phyloP scores from a whole-genome alignment of 2,797 vertebrate genomes.

The Percopsis omiscomaycus region DNA sequence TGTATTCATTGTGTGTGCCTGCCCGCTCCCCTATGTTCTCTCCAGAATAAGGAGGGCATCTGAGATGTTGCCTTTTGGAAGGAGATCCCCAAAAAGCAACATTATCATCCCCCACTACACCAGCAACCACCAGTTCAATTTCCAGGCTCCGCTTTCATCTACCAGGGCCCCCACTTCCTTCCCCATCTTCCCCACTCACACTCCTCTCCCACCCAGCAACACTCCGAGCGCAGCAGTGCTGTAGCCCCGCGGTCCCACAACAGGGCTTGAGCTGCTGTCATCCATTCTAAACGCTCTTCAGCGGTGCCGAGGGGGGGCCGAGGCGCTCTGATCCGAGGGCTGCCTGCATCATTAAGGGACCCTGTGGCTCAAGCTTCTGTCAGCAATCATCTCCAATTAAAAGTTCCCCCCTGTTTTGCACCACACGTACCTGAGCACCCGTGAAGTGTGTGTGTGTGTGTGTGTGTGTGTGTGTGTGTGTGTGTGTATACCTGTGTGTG shows the following conservation, averaged over 20 bases:
- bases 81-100: too few species aligned
- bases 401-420: constrained; percentile 51
- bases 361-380: constrained; percentile 62
- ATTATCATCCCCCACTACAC: too few species aligned
- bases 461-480: too few species aligned
- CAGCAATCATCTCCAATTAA: constrained; percentile 74
- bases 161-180: background rate
- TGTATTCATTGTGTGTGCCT: too few species aligned
- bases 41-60: too few species aligned
- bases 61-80: too few species aligned
- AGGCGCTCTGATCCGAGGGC: constrained; percentile 46
- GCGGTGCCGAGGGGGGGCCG: constrained; percentile 25
- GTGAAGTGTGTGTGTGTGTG: background rate
- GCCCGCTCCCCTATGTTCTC: too few species aligned
- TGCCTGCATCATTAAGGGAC: constrained; percentile 65
- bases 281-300: constrained; percentile 53
- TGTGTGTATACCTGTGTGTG: too few species aligned
- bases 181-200: constrained; percentile 4
- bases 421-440: constrained; percentile 45
- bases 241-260: constrained; percentile 44
- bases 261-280: constrained; percentile 54
- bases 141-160: background rate
- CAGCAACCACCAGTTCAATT: too few species aligned
- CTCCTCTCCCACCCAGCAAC: constrained; percentile 18
- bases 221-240: constrained; percentile 40